A percentile compares a stretch with the other conserved stretches of the same genome.
These are phyloP conservation scores for Folsomia manolachei DNA, from an alignment of 2,888 invertebrate genomes.

Conservation along the genomic window DNA sequence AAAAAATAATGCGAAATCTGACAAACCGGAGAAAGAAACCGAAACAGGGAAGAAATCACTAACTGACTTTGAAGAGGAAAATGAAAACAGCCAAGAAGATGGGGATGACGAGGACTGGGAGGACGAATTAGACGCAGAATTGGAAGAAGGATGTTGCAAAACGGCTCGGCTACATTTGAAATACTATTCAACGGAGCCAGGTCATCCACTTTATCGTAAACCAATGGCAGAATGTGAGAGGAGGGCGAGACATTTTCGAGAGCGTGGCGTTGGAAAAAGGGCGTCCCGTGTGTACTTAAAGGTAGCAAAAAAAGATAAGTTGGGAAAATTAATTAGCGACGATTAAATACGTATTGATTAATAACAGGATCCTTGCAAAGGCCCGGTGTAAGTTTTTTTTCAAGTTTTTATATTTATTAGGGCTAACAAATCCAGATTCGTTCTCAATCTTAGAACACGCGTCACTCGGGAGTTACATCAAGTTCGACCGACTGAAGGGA, in stretches of 20 bases:
- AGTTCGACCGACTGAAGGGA: slow-evolving; percentile 21
- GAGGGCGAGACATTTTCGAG: slow-evolving; percentile 25
- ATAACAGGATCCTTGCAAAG: slow-evolving; percentile 29
- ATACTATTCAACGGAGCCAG: slow-evolving; percentile 4
- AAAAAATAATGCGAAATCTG: not conserved
- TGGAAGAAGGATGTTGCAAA: not conserved
- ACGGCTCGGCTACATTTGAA: not conserved
- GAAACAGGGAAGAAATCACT: slow-evolving; percentile 10
- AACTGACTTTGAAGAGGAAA: not conserved
- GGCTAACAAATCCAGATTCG: too few relatives aligned
- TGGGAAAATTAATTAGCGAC: too few relatives aligned
- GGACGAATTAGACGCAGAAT: slow-evolving; percentile 6
- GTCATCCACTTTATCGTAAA: slow-evolving; percentile 27
- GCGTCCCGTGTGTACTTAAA: slow-evolving; percentile 23
- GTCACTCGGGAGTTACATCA: slow-evolving; percentile 30
- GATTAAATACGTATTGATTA: too few relatives aligned
- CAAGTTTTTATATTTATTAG: not conserved
- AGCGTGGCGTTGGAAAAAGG: slow-evolving; percentile 30
- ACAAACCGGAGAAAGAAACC: slow-evolving; percentile 7
- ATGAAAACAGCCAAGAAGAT: not conserved
- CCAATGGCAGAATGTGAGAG: slow-evolving; percentile 19
- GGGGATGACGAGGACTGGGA: slow-evolving; percentile 6
- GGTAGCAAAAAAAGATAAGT: too few relatives aligned
- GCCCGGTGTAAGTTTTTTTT: slow-evolving; percentile 28
- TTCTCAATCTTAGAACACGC: slow-evolving; percentile 16